A percentile compares a stretch with the other conserved stretches of the same genome.
phyloP scores from a whole-genome alignment of 2,888 invertebrate species.

The Troides oblongomaculatus region DNA sequence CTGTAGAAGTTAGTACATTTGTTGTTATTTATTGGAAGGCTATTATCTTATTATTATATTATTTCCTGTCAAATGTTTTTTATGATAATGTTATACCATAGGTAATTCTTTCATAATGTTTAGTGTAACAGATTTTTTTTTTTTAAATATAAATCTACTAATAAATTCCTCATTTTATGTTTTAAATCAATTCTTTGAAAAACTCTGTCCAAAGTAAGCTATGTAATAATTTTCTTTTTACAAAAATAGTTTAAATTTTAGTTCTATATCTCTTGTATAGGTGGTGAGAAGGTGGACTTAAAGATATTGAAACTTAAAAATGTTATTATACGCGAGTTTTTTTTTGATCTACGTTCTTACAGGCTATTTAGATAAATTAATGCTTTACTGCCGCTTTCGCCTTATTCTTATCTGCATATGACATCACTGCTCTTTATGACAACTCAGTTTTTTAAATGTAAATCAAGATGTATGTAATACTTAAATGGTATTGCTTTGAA shows the following conservation, averaged over 20 bases:
- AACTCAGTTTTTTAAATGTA: constrained; percentile 4
- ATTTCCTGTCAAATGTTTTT: too few relatives aligned
- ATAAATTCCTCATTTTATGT: too few relatives aligned
- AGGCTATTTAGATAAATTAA: constrained; percentile 1
- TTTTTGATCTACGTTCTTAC: neutral
- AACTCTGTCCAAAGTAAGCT: too few relatives aligned
- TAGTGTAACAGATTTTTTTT: too few relatives aligned
- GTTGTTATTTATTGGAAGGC: too few relatives aligned
- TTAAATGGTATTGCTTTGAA: constrained; percentile 9
- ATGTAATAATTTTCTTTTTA: too few relatives aligned
- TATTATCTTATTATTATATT: too few relatives aligned
- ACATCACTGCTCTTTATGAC: constrained; percentile 6
- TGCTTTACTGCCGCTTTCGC: constrained; percentile 1
- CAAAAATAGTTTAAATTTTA: neutral
- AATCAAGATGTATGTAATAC: constrained; percentile 2
- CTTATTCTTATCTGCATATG: constrained; percentile 9
- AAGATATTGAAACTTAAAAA: neutral
- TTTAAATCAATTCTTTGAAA: too few relatives aligned
- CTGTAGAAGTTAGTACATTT: too few relatives aligned
- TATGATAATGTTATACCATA: too few relatives aligned
- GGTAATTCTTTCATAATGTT: too few relatives aligned
- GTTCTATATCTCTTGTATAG: neutral
- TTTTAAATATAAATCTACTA: too few relatives aligned
- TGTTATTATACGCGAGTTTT: neutral
- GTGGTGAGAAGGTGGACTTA: neutral